These are phyloP conservation scores for Clarias batrachus DNA, from an alignment of 2,113 vertebrate genomes.

Conservation along the genomic window DNA sequence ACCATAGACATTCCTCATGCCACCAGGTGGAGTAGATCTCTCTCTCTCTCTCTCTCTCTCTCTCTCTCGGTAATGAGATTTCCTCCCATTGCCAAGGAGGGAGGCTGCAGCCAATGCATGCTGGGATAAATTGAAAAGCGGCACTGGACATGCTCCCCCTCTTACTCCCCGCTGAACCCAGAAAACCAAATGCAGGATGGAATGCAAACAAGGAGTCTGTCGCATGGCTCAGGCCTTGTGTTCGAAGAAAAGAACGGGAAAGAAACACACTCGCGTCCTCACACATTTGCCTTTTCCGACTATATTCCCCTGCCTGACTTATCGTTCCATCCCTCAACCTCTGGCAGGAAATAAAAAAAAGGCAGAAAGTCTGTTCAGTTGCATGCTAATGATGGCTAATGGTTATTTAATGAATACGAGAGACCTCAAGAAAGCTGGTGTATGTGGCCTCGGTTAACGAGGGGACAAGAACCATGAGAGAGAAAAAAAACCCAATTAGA, in stretches of 20 bases:
- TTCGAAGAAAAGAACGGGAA: neutral
- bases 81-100: conserved; percentile 32
- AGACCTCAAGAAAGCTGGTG: conserved; percentile 35
- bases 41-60: conserved; percentile 54
- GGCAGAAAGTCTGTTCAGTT: conserved; percentile 34
- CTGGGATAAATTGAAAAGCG: conserved; percentile 58
- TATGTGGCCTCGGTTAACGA: conserved; percentile 34
- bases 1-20: conserved; percentile 48
- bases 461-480: conserved; percentile 36
- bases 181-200: conserved; percentile 40
- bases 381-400: conserved; percentile 43
- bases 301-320: conserved; percentile 5
- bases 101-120: conserved; percentile 35
- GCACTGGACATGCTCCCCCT: conserved; percentile 45
- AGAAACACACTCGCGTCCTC: neutral
- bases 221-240: conserved; percentile 23
- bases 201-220: conserved; percentile 45
- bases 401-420: conserved; percentile 46
- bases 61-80: conserved; percentile 53
- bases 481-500: conserved; percentile 28
- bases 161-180: conserved; percentile 32
- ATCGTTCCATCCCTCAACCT: conserved; percentile 33
- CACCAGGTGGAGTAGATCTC: conserved; percentile 47
- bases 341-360: conserved; percentile 18
- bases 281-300: neutral